Evolutionary conservation across 1,140 invertebrate genomes (phyloP).

Genomic region (Daktulosphaira vitifoliae): DNA sequence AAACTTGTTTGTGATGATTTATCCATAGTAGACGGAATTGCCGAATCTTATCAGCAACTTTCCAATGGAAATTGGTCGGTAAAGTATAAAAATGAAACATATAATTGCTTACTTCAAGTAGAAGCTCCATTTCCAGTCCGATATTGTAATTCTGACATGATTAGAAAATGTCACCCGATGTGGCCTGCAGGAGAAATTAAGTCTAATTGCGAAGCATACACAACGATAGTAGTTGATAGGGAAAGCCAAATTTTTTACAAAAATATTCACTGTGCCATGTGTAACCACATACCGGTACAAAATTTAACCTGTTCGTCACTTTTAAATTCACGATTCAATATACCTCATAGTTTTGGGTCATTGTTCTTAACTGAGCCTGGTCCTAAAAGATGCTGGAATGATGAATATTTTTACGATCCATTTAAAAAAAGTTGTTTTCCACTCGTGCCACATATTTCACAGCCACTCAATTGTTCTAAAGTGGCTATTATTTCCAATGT

Average conservation of each 20-base stretch:
- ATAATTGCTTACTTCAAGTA: not conserved
- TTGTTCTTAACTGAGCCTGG: not conserved
- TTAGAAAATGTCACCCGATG: constrained; percentile 41
- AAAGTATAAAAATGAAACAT: constrained; percentile 45
- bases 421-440: constrained; percentile 47
- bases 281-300: constrained; percentile 46
- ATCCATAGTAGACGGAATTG: constrained; percentile 41
- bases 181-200: constrained; percentile 42
- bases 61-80: constrained; percentile 52
- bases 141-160: constrained; percentile 38
- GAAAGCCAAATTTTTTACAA: constrained; percentile 43
- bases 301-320: constrained; percentile 41
- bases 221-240: constrained; percentile 46
- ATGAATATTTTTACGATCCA: constrained; percentile 47
- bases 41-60: constrained; percentile 44
- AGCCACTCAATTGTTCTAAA: not conserved
- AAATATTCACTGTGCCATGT: constrained; percentile 52
- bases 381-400: not conserved
- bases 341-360: constrained; percentile 36
- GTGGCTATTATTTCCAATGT: not conserved
- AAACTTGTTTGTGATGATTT: not conserved
- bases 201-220: constrained; percentile 43
- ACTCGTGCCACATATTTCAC: not conserved
- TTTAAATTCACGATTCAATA: constrained; percentile 36
- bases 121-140: constrained; percentile 38